These are phyloP conservation scores for Drosophila suboccidentalis DNA, from an alignment of 2,888 invertebrate species.

Conservation along the genomic window DNA sequence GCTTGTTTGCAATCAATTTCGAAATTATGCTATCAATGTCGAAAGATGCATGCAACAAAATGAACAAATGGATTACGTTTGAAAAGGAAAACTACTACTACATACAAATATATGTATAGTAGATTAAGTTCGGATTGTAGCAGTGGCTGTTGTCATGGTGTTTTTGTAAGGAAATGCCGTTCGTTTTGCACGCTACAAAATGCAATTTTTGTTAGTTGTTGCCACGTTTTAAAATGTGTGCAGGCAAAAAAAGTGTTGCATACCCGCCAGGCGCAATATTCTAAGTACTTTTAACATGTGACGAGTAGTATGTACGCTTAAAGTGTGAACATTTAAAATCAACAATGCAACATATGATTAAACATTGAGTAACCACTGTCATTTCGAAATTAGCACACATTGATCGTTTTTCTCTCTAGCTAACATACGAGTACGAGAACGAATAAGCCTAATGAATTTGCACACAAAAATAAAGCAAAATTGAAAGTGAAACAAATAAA, in stretches of 20 bases:
- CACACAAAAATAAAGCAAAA: conserved; percentile 50
- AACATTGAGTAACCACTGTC: conserved; percentile 10
- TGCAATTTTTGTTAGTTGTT: background rate
- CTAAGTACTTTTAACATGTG: conserved; percentile 9
- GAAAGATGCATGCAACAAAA: conserved; percentile 46
- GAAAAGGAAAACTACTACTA: conserved; percentile 37
- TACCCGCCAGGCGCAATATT: conserved; percentile 42
- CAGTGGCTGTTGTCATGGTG: conserved; percentile 24
- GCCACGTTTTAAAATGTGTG: conserved; percentile 10
- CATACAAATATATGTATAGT: conserved; percentile 27
- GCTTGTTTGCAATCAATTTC: conserved; percentile 47
- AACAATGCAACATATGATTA: conserved; percentile 26
- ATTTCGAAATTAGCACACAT: conserved; percentile 8
- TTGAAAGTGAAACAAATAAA: conserved; percentile 4
- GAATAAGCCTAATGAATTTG: conserved; percentile 38
- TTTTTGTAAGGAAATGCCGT: conserved; percentile 25
- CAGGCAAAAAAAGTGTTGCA: conserved; percentile 41
- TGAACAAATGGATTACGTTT: conserved; percentile 35
- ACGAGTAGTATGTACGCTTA: background rate
- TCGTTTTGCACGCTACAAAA: conserved; percentile 5
- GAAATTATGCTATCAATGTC: conserved; percentile 40
- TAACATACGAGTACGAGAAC: conserved; percentile 5
- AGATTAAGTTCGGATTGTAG: conserved; percentile 22
- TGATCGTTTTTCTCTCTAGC: conserved; percentile 18
- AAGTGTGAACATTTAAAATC: conserved; percentile 18